Evolutionary conservation across 2,888 invertebrate genomes (phyloP).

Genomic region (Zonitis immaculata): DNA sequence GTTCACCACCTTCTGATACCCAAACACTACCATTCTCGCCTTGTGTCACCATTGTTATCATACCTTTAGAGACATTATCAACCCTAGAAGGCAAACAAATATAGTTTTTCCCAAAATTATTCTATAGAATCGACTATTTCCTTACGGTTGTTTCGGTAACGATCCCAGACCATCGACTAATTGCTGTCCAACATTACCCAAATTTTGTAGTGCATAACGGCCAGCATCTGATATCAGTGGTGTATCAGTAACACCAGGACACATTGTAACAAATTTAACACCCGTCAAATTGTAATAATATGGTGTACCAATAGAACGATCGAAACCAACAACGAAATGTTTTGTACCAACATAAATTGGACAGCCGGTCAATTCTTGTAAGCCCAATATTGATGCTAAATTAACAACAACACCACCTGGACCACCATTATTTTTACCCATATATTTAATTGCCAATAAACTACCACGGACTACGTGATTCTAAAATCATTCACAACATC

Average conservation of each 20-base stretch:
- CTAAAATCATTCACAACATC: constrained; percentile 6
- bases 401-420: constrained; percentile 65
- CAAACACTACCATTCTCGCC: constrained; percentile 54
- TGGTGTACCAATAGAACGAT: constrained; percentile 49
- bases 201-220: constrained; percentile 29
- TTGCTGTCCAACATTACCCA: constrained; percentile 31
- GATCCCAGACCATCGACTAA: constrained; percentile 35
- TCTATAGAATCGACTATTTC: constrained; percentile 2
- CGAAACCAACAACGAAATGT: constrained; percentile 53
- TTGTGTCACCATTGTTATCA: constrained; percentile 42
- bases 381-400: constrained; percentile 59
- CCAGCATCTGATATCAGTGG: constrained; percentile 40
- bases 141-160: constrained; percentile 44
- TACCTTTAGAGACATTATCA: constrained; percentile 40
- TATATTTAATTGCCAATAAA: constrained; percentile 55
- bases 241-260: constrained; percentile 48
- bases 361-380: constrained; percentile 51
- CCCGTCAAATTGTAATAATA: constrained; percentile 42
- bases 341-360: constrained; percentile 61
- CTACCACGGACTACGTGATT: constrained; percentile 47
- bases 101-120: not conserved
- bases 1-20: constrained; percentile 48
- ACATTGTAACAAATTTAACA: constrained; percentile 48
- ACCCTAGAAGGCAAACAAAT: constrained; percentile 24
- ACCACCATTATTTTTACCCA: constrained; percentile 57